Percentiles rank a stretch among this genome's conserved stretches.
These are phyloP conservation scores for Staurois parvus DNA, from an alignment of 2,797 vertebrate genomes.

Conservation along the genomic window DNA sequence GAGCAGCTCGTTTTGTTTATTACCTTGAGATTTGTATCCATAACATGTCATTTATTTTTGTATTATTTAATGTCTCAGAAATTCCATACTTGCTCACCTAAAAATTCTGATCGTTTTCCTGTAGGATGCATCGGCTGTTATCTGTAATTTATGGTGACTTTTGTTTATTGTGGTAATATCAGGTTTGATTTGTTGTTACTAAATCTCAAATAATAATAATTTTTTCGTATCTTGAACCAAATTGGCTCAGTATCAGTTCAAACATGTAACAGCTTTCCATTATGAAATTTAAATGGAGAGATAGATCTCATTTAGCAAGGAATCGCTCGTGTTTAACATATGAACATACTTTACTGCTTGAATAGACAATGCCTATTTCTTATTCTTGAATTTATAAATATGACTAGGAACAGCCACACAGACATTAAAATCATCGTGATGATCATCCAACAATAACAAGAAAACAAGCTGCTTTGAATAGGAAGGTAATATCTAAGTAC, in stretches of 20 bases:
- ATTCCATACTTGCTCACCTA: too few species aligned
- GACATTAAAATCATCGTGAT: background rate
- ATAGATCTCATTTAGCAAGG: background rate
- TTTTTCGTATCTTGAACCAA: background rate
- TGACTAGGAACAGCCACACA: background rate
- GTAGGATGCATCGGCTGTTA: too few species aligned
- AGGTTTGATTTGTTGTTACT: too few species aligned
- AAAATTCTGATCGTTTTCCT: too few species aligned
- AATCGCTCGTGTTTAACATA: background rate
- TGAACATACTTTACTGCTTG: background rate
- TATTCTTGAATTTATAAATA: background rate
- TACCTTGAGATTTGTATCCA: too few species aligned
- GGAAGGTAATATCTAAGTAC: background rate
- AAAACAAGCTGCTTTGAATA: background rate
- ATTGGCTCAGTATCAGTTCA: background rate
- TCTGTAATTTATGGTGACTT: too few species aligned
- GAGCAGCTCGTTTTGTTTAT: too few species aligned
- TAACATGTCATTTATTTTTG: too few species aligned
- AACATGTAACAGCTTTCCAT: background rate
- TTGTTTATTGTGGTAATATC: too few species aligned
- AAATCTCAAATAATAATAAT: too few species aligned
- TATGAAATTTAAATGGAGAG: conserved; percentile 2
- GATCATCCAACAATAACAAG: background rate
- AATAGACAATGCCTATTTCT: background rate
- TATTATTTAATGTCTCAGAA: too few species aligned